phyloP scores from a whole-genome alignment of 2,888 invertebrate genomes.

The Scaptomyza flava region DNA sequence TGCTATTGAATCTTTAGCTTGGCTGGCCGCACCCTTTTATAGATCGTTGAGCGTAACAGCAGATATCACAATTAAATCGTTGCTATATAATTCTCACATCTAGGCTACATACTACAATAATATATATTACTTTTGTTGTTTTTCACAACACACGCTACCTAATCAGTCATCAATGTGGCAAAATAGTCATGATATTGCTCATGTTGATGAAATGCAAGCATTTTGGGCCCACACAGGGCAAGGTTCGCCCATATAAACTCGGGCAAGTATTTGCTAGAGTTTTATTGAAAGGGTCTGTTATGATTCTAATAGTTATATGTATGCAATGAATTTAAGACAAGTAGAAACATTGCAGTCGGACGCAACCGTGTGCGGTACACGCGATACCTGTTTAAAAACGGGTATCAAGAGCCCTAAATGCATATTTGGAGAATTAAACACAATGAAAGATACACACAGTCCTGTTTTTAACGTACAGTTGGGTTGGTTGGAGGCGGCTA shows the following conservation, averaged over 20 bases:
- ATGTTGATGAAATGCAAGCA: constrained; percentile 26
- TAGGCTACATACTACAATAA: constrained; percentile 43
- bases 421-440: no score
- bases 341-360: no score
- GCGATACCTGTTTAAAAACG: no score
- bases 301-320: neutral
- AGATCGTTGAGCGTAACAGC: constrained; percentile 48
- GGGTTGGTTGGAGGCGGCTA: no score
- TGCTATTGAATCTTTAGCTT: constrained; percentile 70
- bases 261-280: constrained; percentile 7
- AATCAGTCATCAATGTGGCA: constrained; percentile 56
- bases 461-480: no score
- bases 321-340: neutral
- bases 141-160: constrained; percentile 47
- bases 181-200: constrained; percentile 22
- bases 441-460: no score
- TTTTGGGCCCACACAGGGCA: constrained; percentile 15
- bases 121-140: constrained; percentile 71
- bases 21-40: constrained; percentile 71
- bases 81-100: constrained; percentile 47
- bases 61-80: constrained; percentile 62
- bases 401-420: no score
- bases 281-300: constrained; percentile 42
- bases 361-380: no score
- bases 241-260: constrained; percentile 14